phyloP scores from a whole-genome alignment of 2,797 vertebrate genomes.

The Cyprinella venusta region DNA sequence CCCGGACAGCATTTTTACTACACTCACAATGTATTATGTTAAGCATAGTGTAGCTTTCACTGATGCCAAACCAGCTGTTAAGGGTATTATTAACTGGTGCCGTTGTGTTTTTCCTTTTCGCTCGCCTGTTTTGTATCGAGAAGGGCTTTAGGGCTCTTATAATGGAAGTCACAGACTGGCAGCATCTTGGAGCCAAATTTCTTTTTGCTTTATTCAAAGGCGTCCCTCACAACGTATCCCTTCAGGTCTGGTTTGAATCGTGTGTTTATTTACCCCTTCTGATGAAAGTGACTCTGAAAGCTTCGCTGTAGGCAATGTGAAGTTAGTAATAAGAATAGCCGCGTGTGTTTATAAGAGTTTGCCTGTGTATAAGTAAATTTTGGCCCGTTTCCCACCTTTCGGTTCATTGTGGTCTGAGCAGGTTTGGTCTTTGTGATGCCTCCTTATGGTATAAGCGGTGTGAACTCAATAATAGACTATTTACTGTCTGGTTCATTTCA shows the following conservation, averaged over 20 bases:
- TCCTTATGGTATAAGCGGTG: conserved; percentile 42
- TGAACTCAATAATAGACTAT: conserved; percentile 47
- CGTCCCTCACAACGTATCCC: neutral
- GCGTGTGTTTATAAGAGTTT: neutral
- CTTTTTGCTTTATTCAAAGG: conserved; percentile 29
- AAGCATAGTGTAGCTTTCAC: conserved; percentile 40
- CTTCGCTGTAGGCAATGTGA: conserved; percentile 68
- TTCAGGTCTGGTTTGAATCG: conserved; percentile 40
- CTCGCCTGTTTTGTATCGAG: conserved; percentile 11
- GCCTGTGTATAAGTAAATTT: conserved; percentile 29
- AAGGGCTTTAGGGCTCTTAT: conserved; percentile 31
- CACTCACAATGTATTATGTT: conserved; percentile 44
- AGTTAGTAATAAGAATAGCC: conserved; percentile 27
- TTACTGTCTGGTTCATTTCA: conserved; percentile 52
- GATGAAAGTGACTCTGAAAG: conserved; percentile 68
- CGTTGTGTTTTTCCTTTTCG: conserved; percentile 28
- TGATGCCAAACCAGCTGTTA: conserved; percentile 50
- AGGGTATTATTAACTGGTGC: conserved; percentile 47
- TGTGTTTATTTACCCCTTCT: conserved; percentile 68
- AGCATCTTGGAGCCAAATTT: conserved; percentile 8
- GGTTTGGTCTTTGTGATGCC: conserved; percentile 23
- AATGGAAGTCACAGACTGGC: conserved; percentile 33
- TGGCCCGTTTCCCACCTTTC: neutral
- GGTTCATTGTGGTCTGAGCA: neutral
- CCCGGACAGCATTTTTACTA: conserved; percentile 46